A percentile compares a stretch with the other conserved stretches of the same genome.
Conservation (phyloP, 2,113 vertebrate species). For the rabbit (Oryctolagus cuniculus) region mOryCun1.1 NC_091443.1:32352001-32352500, state of each 20-base stretch:
- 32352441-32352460: background rate
- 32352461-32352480: background rate
- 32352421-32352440: background rate
- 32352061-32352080: background rate
- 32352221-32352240: accelerated
- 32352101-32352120: background rate
- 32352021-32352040: background rate
- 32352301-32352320: background rate
- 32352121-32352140: background rate
- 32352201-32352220: background rate
- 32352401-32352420: background rate
- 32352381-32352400: background rate
- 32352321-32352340: background rate
- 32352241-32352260: background rate
- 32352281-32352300: background rate
- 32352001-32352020: background rate
- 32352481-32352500: background rate
- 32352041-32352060: background rate
- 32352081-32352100: background rate
- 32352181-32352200: background rate
- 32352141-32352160: background rate
- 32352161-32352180: background rate
- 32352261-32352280: slow-evolving; percentile 31
- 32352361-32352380: background rate
- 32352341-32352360: background rate